Conservation (phyloP, 2,113 vertebrate genomes). For the Bubo bubo region DNA sequence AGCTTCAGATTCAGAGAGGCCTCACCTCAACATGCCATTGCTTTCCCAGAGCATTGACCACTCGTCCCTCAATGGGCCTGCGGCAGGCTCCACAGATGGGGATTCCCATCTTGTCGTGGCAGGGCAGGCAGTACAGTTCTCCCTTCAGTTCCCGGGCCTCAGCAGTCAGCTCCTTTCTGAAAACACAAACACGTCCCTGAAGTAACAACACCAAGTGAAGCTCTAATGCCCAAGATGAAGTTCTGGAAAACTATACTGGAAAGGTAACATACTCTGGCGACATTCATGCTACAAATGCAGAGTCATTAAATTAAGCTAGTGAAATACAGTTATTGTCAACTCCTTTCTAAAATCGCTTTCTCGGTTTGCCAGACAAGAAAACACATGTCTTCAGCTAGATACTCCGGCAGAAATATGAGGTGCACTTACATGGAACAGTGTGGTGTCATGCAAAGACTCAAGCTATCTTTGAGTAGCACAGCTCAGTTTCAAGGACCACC, state of each 20-base stretch:
- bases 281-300: neutral
- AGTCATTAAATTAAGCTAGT: neutral
- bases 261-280: neutral
- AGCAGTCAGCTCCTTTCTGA: conserved; percentile 78
- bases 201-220: neutral
- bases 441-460: neutral
- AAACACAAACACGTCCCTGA: neutral
- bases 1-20: neutral
- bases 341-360: neutral
- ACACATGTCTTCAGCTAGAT: neutral
- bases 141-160: conserved; percentile 80
- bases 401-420: rapidly evolving
- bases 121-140: conserved; percentile 79
- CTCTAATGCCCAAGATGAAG: neutral
- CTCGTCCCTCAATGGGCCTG: conserved; percentile 77
- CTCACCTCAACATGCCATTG: conserved; percentile 83
- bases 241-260: neutral
- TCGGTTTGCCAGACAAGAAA: neutral
- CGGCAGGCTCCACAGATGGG: conserved; percentile 81
- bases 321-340: neutral
- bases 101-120: conserved; percentile 81
- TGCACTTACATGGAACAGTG: neutral
- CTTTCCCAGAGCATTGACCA: conserved; percentile 80
- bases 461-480: neutral
- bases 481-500: neutral